Evolutionary conservation across 2,888 invertebrate species (phyloP).

Genomic region (Schrankia costaestrigalis): DNA sequence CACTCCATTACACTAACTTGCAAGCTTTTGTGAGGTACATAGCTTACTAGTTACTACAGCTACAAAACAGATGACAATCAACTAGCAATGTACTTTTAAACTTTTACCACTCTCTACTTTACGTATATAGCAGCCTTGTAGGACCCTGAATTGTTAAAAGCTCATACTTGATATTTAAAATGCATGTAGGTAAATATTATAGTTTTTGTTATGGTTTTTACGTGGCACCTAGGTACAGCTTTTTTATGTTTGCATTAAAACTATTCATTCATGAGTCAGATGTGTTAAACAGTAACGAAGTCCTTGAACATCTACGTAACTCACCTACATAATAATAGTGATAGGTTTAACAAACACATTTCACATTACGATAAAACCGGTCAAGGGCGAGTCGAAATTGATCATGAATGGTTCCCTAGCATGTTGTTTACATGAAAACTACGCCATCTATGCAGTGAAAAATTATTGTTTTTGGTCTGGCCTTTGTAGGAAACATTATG

Average conservation of each 20-base stretch:
- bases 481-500: too few species aligned
- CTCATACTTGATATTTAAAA: too few species aligned
- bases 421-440: slow-evolving; percentile 21
- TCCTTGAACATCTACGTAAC: neutral
- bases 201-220: too few species aligned
- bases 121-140: neutral
- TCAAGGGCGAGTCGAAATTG: slow-evolving; percentile 33
- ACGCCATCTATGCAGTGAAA: slow-evolving; percentile 16
- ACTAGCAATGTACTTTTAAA: too few species aligned
- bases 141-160: neutral
- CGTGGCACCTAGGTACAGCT: too few species aligned
- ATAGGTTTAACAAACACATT: slow-evolving; percentile 6
- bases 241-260: too few species aligned
- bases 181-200: too few species aligned
- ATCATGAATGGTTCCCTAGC: slow-evolving; percentile 22
- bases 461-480: neutral
- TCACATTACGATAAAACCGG: slow-evolving; percentile 21
- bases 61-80: too few species aligned
- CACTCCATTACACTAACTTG: neutral
- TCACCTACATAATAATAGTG: neutral
- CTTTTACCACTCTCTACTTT: too few species aligned
- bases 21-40: too few species aligned
- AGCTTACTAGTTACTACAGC: too few species aligned
- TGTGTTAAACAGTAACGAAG: neutral
- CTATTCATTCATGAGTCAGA: too few species aligned